Evolutionary conservation across 2,797 vertebrate genomes (phyloP), one percentile per base, ranked within the genome.

Genomic region (Pelochelys cantorii): DNA sequence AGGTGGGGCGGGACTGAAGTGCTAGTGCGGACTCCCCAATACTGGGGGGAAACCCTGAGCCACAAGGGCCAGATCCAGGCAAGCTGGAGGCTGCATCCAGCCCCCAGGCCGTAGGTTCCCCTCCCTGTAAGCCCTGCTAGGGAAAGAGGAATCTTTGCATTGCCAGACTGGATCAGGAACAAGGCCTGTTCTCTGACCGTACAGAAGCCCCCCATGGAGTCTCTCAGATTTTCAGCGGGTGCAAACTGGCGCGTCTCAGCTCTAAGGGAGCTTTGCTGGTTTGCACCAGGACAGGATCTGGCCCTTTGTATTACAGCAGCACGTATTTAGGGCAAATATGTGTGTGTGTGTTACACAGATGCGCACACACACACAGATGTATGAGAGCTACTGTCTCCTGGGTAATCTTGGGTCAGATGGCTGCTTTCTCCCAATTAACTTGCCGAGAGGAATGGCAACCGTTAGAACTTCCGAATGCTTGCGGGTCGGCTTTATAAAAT

Each of bases 391-490:
- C 23, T 29, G 48, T 57, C 52, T n/a, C 54, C 10, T 0, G 68
- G 52, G 4, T 37, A 23, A 8, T 11, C 56, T 27, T 31, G 37
- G 20, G 17, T 31, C 84, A 42, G 75, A 79, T 5, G 0, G 23
- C 34, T 48, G 23, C 0, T 34, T 68, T 68, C 54, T 55, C 56
- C 81, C 0, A 0, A 27, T 3, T 56, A 1, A 0, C 91, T 5
- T 77, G 81, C 90, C 92, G 79, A 60, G 0, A 54, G 92, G 85
- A 93, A 25, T 0, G 7, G 42, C 0, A 0, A 52, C 71, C 83
- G 93, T 95, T 84, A n/a, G 74, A 92, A 92, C 84, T 92, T 89
- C 89, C 93, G 54, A 65, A 84, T 52, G 84, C 78, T 94, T 80
- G 56, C 59, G 1, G 92, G 82, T 81, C 84, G 5, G 87, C 80